Percentiles rank a stretch among this genome's conserved stretches.
phyloP scores from a whole-genome alignment of 1,140 invertebrate species.

The Nylanderia fulva region DNA sequence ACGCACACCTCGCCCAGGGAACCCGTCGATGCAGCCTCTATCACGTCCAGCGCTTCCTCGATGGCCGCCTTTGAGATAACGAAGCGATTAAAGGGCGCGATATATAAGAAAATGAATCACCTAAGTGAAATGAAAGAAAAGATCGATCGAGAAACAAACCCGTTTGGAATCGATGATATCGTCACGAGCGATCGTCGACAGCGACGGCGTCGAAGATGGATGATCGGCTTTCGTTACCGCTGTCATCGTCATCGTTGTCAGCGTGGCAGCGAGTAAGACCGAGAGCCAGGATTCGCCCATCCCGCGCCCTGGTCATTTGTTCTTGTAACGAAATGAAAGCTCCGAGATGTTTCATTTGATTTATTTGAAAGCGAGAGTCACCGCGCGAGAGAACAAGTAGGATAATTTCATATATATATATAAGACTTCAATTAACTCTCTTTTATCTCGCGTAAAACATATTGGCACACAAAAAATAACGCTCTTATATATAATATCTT shows the following conservation, averaged over 20 bases:
- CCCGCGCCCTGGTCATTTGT: conserved; percentile 77
- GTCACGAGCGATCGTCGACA: conserved; percentile 26
- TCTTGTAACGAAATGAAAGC: conserved; percentile 57
- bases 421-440: background rate
- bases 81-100: background rate
- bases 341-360: conserved; percentile 13
- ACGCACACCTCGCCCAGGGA: conserved; percentile 91
- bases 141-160: conserved; percentile 46
- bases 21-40: conserved; percentile 90
- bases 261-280: conserved; percentile 71
- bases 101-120: background rate
- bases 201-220: conserved; percentile 54
- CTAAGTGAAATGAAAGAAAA: background rate
- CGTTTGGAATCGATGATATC: conserved; percentile 57
- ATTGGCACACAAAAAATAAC: too few relatives aligned
- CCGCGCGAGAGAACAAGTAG: background rate
- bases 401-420: conserved; percentile 25
- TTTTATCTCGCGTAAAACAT: too few relatives aligned
- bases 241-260: conserved; percentile 72
- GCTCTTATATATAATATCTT: too few relatives aligned
- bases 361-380: background rate
- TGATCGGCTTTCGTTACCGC: conserved; percentile 66
- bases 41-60: conserved; percentile 89
- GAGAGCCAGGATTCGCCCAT: conserved; percentile 77
- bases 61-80: conserved; percentile 80